Conservation (phyloP, 2,888 invertebrate genomes). For the Amaurobius ferox region DNA sequence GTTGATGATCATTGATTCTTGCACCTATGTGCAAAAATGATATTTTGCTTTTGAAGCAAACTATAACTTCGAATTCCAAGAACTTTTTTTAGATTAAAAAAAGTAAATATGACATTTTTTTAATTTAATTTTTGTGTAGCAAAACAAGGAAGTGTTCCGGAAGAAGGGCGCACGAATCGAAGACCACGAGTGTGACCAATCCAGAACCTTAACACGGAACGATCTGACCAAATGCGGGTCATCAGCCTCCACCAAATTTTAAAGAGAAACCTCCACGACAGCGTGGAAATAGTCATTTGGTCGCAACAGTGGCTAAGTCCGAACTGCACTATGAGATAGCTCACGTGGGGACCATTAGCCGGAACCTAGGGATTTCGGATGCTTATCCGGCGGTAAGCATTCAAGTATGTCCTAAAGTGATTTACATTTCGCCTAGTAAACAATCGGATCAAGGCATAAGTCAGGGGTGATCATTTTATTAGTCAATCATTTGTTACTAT, state of each 20-base stretch:
- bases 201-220: slow-evolving; percentile 60
- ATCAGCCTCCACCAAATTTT: slow-evolving; percentile 55
- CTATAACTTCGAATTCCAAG: too few relatives aligned
- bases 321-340: neutral
- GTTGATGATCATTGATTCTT: too few relatives aligned
- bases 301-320: slow-evolving; percentile 42
- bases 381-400: neutral
- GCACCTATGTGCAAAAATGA: too few relatives aligned
- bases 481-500: too few relatives aligned
- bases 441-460: neutral
- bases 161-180: slow-evolving; percentile 66
- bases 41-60: too few relatives aligned
- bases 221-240: slow-evolving; percentile 64
- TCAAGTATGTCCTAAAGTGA: slow-evolving; percentile 5
- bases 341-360: slow-evolving; percentile 41
- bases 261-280: slow-evolving; percentile 25
- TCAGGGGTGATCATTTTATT: too few relatives aligned
- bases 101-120: too few relatives aligned
- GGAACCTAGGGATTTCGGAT: slow-evolving; percentile 21
- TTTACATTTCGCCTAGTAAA: neutral
- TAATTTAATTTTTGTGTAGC: neutral
- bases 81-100: too few relatives aligned
- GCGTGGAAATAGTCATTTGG: slow-evolving; percentile 61
- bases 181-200: slow-evolving; percentile 69
- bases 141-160: slow-evolving; percentile 68